Conservation (phyloP, 2,113 vertebrate genomes). For the Oreochromis spilurus region DNA sequence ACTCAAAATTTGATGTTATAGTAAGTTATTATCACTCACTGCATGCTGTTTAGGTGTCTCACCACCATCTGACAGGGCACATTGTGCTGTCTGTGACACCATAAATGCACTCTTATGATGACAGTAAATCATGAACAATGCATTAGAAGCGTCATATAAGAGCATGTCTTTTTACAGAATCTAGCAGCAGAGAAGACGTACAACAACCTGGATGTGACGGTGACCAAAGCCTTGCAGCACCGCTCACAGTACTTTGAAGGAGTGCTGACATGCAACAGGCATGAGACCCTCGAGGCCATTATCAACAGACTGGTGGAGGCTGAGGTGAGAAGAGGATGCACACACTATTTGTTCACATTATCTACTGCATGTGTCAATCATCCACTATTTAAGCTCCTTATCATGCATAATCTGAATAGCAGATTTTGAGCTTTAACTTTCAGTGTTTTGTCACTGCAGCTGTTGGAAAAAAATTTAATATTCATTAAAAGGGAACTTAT, state of each 20-base stretch:
- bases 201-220: slow-evolving; percentile 95
- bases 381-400: not conserved
- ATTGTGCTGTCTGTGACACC: not conserved
- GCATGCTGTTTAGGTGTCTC: not conserved
- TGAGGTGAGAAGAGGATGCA: slow-evolving; percentile 74
- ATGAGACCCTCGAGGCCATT: slow-evolving; percentile 89
- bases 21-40: slow-evolving; percentile 76
- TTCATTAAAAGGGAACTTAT: not conserved
- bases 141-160: not conserved
- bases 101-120: not conserved
- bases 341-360: not conserved
- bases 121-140: not conserved
- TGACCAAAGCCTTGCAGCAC: slow-evolving; percentile 92
- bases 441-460: not conserved
- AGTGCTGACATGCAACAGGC: slow-evolving; percentile 89
- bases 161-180: slow-evolving; percentile 72
- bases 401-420: not conserved
- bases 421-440: not conserved
- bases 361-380: not conserved
- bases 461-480: not conserved
- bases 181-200: slow-evolving; percentile 97
- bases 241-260: slow-evolving; percentile 97
- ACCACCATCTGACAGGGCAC: not conserved
- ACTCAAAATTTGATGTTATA: slow-evolving; percentile 97
- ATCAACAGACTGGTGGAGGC: slow-evolving; percentile 95